Percentiles rank a stretch among this genome's conserved stretches.
These are phyloP conservation scores for Dendrocincla fuliginosa DNA, from an alignment of 2,797 vertebrate species.

Conservation along the genomic window DNA sequence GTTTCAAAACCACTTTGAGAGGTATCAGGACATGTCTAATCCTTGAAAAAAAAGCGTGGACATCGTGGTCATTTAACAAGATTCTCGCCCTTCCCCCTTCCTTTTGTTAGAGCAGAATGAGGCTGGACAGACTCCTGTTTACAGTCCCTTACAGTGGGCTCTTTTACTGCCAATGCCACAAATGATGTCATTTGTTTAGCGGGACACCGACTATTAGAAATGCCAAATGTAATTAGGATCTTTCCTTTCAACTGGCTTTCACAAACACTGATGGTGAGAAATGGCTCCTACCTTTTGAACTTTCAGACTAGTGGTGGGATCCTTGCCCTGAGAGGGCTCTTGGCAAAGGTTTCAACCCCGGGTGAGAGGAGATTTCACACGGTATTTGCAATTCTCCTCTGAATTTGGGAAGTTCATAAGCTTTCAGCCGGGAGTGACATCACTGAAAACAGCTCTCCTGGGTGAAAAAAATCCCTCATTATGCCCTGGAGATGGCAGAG, in stretches of 20 bases:
- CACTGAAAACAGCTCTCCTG: background rate
- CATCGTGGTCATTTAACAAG: background rate
- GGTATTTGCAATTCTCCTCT: background rate
- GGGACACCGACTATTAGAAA: slow-evolving; percentile 23
- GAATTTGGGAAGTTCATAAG: background rate
- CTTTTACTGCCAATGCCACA: slow-evolving; percentile 47
- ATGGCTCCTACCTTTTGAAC: slow-evolving; percentile 58
- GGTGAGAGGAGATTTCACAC: background rate
- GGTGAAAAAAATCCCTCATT: background rate
- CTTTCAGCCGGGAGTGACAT: background rate
- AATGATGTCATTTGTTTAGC: slow-evolving; percentile 67
- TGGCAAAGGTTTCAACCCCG: background rate
- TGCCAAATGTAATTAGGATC: slow-evolving; percentile 65
- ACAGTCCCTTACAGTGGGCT: slow-evolving; percentile 25
- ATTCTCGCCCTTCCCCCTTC: background rate
- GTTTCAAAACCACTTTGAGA: background rate
- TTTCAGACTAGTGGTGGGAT: background rate
- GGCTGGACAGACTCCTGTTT: slow-evolving; percentile 41
- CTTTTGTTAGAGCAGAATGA: slow-evolving; percentile 10
- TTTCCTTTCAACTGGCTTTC: background rate
- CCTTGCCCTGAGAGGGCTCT: background rate
- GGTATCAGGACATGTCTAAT: background rate
- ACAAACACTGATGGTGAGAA: slow-evolving; percentile 46
- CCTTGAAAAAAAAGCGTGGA: background rate
- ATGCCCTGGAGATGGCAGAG: background rate